Evolutionary conservation across 2,888 invertebrate genomes (phyloP), one percentile per base, ranked within the genome.

Genomic region (Cryptophagus acutangulus): DNA sequence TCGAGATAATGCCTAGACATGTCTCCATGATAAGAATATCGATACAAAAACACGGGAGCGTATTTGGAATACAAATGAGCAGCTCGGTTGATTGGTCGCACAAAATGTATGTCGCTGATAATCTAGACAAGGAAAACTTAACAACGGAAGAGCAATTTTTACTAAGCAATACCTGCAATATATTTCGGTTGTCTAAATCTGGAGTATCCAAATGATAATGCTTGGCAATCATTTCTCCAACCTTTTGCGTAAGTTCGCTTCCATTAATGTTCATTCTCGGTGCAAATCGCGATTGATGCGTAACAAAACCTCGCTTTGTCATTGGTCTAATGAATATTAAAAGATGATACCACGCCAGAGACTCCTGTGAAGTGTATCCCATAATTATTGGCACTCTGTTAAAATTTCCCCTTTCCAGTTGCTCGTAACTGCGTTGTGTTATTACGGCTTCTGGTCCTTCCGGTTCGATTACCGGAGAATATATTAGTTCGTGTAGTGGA

Each of bases 321-420:
- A n/a, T n/a, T n/a, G n/a, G n/a, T n/a, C n/a, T n/a, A n/a, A n/a
- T n/a, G n/a, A n/a, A n/a, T n/a, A n/a, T n/a, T n/a, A n/a, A n/a
- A n/a, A n/a, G n/a, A n/a, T n/a, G n/a, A n/a, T n/a, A n/a, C n/a
- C n/a, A n/a, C n/a, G n/a, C n/a, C n/a, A n/a, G n/a, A n/a, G n/a
- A 65, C 61, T 74, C 73, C 54, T 71, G 65, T 0, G 75, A 73
- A 49, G 71, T 75, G 48, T 72, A 75, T 2, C 76, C 76, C 2
- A 76, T 71, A 70, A 76, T 72, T 1, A 74, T 53, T 3, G 75
- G 75, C 18, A 75, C 44, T 36, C 41, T 33, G 9, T 46, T 39
- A 33, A 57, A 50, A 6, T 50, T 38, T 10, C 57, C 57, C 14
- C 38, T 37, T 17, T 36, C 35, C 10, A 57, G 24, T 2, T 37